A percentile compares a stretch with the other conserved stretches of the same genome.
These are phyloP conservation scores for Patella pellucida DNA, from an alignment of 2,888 invertebrate genomes.

Conservation along the genomic window DNA sequence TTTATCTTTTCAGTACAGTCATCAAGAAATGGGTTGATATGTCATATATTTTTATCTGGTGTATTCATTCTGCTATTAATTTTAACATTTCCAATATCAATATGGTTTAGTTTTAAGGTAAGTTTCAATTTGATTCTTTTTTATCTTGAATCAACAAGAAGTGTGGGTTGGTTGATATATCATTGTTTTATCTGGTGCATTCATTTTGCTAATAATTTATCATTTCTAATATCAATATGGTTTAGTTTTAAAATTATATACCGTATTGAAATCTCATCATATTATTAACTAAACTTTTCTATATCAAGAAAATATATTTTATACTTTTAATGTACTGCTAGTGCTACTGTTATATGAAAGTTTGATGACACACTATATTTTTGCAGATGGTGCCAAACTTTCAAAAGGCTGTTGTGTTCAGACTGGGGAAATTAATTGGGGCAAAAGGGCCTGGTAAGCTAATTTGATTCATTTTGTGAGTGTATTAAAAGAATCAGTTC, in stretches of 20 bases:
- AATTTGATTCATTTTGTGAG: slow-evolving; percentile 1
- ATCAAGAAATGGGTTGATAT: slow-evolving; percentile 36
- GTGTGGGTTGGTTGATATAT: slow-evolving; percentile 39
- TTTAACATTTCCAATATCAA: slow-evolving; percentile 58
- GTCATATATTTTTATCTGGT: slow-evolving; percentile 40
- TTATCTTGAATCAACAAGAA: slow-evolving; percentile 41
- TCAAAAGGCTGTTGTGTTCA: slow-evolving; percentile 63
- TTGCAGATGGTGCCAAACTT: slow-evolving; percentile 56
- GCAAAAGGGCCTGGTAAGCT: slow-evolving; percentile 62
- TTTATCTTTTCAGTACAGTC: slow-evolving; percentile 41
- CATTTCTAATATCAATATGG: slow-evolving; percentile 60
- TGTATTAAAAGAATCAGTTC: too few relatives aligned
- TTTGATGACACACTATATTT: background rate
- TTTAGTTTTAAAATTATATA: slow-evolving; percentile 50
- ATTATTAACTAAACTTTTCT: background rate
- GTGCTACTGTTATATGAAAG: background rate
- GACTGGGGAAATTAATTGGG: slow-evolving; percentile 59
- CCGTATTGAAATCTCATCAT: background rate
- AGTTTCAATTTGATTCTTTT: slow-evolving; percentile 16
- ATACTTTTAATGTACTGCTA: background rate
- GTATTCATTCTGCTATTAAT: slow-evolving; percentile 48
- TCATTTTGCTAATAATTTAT: slow-evolving; percentile 50
- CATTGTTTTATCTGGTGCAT: slow-evolving; percentile 41
- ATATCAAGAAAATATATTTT: background rate
- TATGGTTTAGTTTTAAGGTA: slow-evolving; percentile 63